Conservation (phyloP, 2,113 vertebrate genomes). For the Lophura nycthemera region DNA sequence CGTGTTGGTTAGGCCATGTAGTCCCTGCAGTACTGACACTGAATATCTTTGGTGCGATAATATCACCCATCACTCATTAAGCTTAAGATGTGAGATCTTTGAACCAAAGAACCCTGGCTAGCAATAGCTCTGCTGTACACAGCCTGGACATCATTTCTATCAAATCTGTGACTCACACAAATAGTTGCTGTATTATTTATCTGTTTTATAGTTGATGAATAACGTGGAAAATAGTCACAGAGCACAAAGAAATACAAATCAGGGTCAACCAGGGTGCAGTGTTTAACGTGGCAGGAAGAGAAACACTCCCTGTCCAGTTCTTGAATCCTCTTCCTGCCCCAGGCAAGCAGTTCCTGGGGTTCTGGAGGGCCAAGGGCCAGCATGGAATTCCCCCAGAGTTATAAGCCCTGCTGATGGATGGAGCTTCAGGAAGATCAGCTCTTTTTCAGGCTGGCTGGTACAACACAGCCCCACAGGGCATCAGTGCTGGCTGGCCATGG, state of each 20-base stretch:
- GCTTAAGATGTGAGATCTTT: neutral
- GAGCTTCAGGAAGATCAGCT: neutral
- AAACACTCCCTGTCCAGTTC: neutral
- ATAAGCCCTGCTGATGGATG: neutral
- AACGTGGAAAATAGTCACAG: neutral
- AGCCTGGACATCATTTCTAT: neutral
- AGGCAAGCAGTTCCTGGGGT: neutral
- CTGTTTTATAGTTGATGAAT: neutral
- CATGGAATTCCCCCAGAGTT: rapidly evolving
- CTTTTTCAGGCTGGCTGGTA: neutral
- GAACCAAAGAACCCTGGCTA: neutral
- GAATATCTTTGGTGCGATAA: neutral
- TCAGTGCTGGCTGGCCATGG: neutral
- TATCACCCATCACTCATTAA: no score
- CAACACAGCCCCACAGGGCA: neutral
- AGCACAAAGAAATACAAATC: neutral
- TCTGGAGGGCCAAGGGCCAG: neutral
- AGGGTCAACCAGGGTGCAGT: neutral
- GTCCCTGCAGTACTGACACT: no score
- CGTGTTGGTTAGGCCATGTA: neutral
- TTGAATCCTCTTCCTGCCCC: neutral
- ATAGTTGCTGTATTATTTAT: neutral
- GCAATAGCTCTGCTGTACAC: rapidly evolving
- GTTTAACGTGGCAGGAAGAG: neutral
- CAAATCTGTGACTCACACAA: neutral